These are phyloP conservation scores for Junonia oenone DNA, from an alignment of 2,888 invertebrate genomes.

Conservation along the genomic window DNA sequence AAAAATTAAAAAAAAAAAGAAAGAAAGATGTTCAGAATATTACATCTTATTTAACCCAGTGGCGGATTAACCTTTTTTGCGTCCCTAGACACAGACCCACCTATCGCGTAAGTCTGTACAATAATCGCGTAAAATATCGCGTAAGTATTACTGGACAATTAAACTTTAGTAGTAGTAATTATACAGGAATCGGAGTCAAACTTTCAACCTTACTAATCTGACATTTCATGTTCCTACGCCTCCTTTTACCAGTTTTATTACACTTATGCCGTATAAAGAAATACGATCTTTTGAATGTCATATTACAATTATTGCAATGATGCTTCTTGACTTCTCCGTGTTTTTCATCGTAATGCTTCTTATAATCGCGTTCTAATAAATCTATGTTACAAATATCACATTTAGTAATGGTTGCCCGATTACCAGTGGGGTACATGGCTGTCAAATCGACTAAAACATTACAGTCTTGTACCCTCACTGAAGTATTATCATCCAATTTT, in stretches of 20 bases:
- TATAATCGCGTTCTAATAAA: slow-evolving; percentile 14
- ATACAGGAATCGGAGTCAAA: not conserved
- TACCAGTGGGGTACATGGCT: slow-evolving; percentile 32
- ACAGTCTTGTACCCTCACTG: slow-evolving; percentile 34
- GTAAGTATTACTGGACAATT: too few species aligned
- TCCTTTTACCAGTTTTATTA: not conserved
- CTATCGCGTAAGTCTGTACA: too few species aligned
- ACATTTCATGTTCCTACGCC: not conserved
- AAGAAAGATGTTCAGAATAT: too few species aligned
- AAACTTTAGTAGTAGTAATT: not conserved
- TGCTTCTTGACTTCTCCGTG: slow-evolving; percentile 12
- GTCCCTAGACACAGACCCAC: too few species aligned
- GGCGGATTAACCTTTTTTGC: too few species aligned
- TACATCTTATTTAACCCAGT: too few species aligned
- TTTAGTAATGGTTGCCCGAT: not conserved
- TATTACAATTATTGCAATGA: slow-evolving; percentile 18
- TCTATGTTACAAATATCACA: slow-evolving; percentile 21
- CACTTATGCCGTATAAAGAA: slow-evolving; percentile 15
- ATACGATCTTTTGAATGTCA: slow-evolving; percentile 13
- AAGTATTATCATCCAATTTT: slow-evolving; percentile 33
- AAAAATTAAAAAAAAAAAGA: too few species aligned
- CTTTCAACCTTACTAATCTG: slow-evolving; percentile 6
- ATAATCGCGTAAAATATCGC: too few species aligned
- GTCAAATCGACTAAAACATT: slow-evolving; percentile 37
- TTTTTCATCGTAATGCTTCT: slow-evolving; percentile 23